Base-by-base conservation (phyloP, 2,113 vertebrate species). In the Xyrauchen texanus region DNA sequence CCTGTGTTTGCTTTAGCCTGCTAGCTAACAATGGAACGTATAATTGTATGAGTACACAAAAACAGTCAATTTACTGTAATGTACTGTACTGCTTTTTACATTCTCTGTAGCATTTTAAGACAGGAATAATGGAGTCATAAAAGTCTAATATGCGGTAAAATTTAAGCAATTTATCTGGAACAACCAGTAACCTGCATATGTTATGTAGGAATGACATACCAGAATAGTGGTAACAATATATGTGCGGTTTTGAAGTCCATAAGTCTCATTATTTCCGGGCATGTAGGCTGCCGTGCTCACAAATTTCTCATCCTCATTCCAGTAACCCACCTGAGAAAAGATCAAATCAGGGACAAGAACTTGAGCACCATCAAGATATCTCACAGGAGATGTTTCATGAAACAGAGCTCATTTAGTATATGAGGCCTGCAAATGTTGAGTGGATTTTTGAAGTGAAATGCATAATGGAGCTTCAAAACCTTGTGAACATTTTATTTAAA, bases 161-260 rank as follows among this genome's bases (percentile, higher is more conserved):
- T 4, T 7, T 2, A 7, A 49, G 6, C 6, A 6, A 49, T 49
- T 49, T 8, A 49, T 6, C 6, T 49, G 47, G 8, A 49, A 6
- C 47, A 49, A 64, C 15, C 7, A n/a, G 16, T 34, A 53, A 70
- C 11, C 21, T 7, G n/a, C 0, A 44, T n/a, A 71, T 8, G 4
- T 6, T 12, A 11, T 16, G 6, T 46, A 21, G 6, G 21, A 21
- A 58, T 53, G 13, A 93, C 95, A 93, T 92, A 99, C 98, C 84
- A 99, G 88, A 87, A 99, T 99, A 0, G 98, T 99, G 4, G 97
- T 98, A 82, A 99, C 98, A 45, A 99, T 98, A 86, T 98, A 99
- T 0, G 96, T 99, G 71, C 96, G 94, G 85, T 99, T 99, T 89
- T 96, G 95, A 34, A 99, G 93, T 64, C 94, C 95, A 3, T 90